phyloP scores from a whole-genome alignment of 2,797 vertebrate genomes.

The Siniperca scherzeri region DNA sequence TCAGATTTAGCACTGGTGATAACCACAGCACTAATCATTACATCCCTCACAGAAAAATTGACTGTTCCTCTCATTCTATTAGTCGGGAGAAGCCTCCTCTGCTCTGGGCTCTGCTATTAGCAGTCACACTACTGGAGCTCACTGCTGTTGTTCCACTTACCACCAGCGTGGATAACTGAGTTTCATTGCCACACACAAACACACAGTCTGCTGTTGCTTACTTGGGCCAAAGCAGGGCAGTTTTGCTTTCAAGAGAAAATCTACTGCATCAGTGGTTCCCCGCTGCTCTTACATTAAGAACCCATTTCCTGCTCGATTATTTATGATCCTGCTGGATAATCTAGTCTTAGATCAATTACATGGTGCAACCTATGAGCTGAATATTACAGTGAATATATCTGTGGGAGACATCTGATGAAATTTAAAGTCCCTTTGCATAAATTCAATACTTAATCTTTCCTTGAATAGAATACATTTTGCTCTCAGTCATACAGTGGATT shows the following conservation, averaged over 20 bases:
- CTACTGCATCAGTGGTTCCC: constrained; percentile 38
- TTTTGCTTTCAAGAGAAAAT: constrained; percentile 29
- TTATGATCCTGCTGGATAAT: constrained; percentile 64
- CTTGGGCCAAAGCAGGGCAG: constrained; percentile 29
- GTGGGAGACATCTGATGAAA: constrained; percentile 36
- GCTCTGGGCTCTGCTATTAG: constrained; percentile 32
- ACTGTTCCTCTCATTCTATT: constrained; percentile 4
- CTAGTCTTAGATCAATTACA: constrained; percentile 60
- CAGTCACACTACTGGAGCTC: constrained; percentile 34
- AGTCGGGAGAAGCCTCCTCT: constrained; percentile 18
- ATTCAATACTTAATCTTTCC: constrained; percentile 21
- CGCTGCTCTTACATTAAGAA: constrained; percentile 49
- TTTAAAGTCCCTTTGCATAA: constrained; percentile 25
- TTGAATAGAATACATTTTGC: constrained; percentile 15
- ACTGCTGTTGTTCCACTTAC: constrained; percentile 37
- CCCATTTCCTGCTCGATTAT: constrained; percentile 72
- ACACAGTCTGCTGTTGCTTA: constrained; percentile 34
- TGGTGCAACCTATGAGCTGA: constrained; percentile 48
- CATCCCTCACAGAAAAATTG: constrained; percentile 36
- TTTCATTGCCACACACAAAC: constrained; percentile 23
- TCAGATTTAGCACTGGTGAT: constrained; percentile 37
- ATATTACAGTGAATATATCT: constrained; percentile 58
- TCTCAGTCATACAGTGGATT: constrained; percentile 12
- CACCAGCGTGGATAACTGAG: constrained; percentile 42
- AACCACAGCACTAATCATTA: constrained; percentile 43